These are phyloP conservation scores for Trichacis sp. DNA, from an alignment of 2,888 invertebrate species.

Conservation along the genomic window DNA sequence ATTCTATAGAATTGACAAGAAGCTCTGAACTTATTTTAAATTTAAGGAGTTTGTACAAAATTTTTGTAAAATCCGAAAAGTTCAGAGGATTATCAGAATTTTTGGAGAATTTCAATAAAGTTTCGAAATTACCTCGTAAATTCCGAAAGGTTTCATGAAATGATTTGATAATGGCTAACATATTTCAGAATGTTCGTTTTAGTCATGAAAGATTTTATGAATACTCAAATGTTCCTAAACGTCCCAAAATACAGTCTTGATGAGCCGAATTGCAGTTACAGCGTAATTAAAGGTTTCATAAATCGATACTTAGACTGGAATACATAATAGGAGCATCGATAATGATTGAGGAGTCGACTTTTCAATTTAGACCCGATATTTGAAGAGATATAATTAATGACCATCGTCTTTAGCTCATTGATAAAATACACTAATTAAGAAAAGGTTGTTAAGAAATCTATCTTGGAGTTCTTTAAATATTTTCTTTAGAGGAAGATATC, in stretches of 20 bases:
- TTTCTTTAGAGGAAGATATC: slow-evolving; percentile 29
- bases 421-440: slow-evolving; percentile 59
- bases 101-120: too few relatives aligned
- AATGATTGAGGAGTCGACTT: slow-evolving; percentile 62
- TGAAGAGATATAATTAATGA: slow-evolving; percentile 65
- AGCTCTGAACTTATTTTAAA: too few relatives aligned
- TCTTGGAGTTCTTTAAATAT: slow-evolving; percentile 36
- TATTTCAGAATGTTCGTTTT: too few relatives aligned
- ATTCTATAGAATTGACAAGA: too few relatives aligned
- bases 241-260: slow-evolving; percentile 18
- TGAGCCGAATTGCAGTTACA: slow-evolving; percentile 35
- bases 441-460: slow-evolving; percentile 35
- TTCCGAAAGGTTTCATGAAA: too few relatives aligned
- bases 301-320: slow-evolving; percentile 48
- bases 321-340: slow-evolving; percentile 48
- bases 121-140: too few relatives aligned
- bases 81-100: too few relatives aligned
- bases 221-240: too few relatives aligned
- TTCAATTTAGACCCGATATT: slow-evolving; percentile 65
- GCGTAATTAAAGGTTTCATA: slow-evolving; percentile 58
- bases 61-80: too few relatives aligned
- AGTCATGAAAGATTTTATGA: too few relatives aligned
- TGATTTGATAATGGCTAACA: too few relatives aligned
- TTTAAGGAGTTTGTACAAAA: too few relatives aligned
- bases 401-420: slow-evolving; percentile 49